Evolutionary conservation across 1,140 invertebrate species (phyloP).

Genomic region (Radopholus similis): DNA sequence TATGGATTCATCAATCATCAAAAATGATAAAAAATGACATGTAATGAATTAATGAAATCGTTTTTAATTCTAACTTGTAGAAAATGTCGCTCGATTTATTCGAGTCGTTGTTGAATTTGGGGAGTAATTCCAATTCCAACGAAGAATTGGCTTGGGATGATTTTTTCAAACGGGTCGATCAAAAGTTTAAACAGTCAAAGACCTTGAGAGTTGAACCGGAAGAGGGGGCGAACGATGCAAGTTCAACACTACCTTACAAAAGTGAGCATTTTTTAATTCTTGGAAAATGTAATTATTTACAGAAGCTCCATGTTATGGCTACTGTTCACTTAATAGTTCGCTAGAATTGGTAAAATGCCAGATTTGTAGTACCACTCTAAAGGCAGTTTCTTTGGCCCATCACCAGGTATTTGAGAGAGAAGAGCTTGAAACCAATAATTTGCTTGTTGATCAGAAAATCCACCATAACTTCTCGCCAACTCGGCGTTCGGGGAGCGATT

Average conservation of each 20-base stretch:
- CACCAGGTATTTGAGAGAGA: neutral
- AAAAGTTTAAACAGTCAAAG: neutral
- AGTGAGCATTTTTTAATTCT: neutral
- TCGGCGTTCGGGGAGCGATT: neutral
- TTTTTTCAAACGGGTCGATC: neutral
- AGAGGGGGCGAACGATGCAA: neutral
- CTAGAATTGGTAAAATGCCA: neutral
- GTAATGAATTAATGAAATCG: neutral
- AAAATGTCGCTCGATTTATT: neutral
- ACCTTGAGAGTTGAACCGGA: too few species aligned
- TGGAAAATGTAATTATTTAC: neutral
- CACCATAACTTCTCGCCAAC: neutral
- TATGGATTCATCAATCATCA: neutral
- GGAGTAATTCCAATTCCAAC: too few species aligned
- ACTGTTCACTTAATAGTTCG: neutral
- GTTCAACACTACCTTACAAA: neutral
- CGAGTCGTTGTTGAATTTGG: too few species aligned
- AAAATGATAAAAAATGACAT: neutral
- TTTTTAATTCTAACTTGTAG: neutral
- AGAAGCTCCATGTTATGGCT: neutral
- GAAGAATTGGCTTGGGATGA: conserved; percentile 2
- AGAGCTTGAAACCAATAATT: neutral
- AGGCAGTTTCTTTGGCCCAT: neutral
- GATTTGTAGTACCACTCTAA: neutral
- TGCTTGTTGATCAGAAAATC: neutral